A percentile compares a stretch with the other conserved stretches of the same genome.
These are phyloP conservation scores for Catagonus wagneri DNA, from an alignment of 2,113 vertebrate species.

Conservation along the genomic window DNA sequence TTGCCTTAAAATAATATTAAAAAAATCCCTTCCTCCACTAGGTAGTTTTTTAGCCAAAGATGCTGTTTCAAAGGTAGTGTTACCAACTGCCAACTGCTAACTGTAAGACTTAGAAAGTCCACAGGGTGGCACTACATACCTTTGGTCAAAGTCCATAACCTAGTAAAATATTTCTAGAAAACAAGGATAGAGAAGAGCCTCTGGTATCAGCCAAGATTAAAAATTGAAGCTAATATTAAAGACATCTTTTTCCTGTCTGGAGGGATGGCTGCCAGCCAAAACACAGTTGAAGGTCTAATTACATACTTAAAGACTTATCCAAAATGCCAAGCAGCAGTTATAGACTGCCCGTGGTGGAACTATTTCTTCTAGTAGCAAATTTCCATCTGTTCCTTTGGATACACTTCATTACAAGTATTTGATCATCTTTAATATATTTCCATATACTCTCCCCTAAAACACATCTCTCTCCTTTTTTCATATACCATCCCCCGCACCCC, in stretches of 20 bases:
- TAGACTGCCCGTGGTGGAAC: neutral
- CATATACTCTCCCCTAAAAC: neutral
- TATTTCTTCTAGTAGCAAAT: constrained; percentile 60
- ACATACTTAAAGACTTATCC: constrained; percentile 65
- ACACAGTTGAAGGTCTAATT: constrained; percentile 49
- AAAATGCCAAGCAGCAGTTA: constrained; percentile 65
- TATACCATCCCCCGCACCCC: no score
- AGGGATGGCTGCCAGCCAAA: constrained; percentile 68
- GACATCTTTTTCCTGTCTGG: constrained; percentile 67
- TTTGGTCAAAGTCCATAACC: constrained; percentile 61
- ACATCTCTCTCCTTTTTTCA: neutral
- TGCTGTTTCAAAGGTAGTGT: neutral
- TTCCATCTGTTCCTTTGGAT: constrained; percentile 34
- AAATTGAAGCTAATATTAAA: constrained; percentile 80
- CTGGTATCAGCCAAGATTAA: constrained; percentile 71
- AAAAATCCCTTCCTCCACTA: constrained; percentile 4
- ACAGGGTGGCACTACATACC: constrained; percentile 74
- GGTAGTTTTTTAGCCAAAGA: constrained; percentile 12
- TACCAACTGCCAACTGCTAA: neutral
- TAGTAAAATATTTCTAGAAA: constrained; percentile 72
- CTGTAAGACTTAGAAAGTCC: constrained; percentile 54
- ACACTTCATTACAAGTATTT: neutral
- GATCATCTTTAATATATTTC: constrained; percentile 15
- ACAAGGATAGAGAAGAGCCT: constrained; percentile 67
- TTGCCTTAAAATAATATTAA: no score